Evolutionary conservation across 2,888 invertebrate genomes (phyloP), one percentile per base, ranked within the genome.

Genomic region (Masnerella sp.): DNA sequence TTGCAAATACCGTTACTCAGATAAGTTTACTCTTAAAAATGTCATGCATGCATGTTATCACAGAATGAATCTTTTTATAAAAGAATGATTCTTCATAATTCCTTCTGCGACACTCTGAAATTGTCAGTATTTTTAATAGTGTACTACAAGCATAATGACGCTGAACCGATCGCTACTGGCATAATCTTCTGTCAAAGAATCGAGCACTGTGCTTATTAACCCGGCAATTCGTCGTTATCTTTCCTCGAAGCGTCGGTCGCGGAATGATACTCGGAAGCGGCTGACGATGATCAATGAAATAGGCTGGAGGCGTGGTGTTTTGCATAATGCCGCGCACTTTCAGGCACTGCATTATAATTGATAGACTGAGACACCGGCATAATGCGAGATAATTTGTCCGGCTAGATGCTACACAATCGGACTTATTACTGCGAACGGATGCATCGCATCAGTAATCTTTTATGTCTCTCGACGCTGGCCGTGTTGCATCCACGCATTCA

Each of bases 401-500:
- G 80, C 81, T 84, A 82, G 80, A 79, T 82, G 82, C 81, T 70
- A 81, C 84, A 85, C 86, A 85, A 85, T 85, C 85, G 79, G 84
- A 85, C 86, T 85, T 85, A 86, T 86, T 85, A 85, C 86, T 82
- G 83, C 82, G 84, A 85, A 84, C 86, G 86, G 86, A 86, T 83
- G 84, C 84, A 82, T 79, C 83, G 83, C 85, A 84, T 86, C 83
- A 81, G 84, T 84, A 84, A 86, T 85, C 84, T 81, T 86, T 85
- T 85, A 82, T 84, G 82, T 81, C 82, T 79, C 80, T 77, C 78
- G 79, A 69, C 76, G 70, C 70, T 49, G 72, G 61, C 25, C 72
- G 69, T 68, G 74, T 64, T 58, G 72, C 58, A 42, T 62, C 71
- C 76, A 73, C 72, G 74, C 77, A 78, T 77, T 72, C 79, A 73